Conservation (phyloP, 2,888 invertebrate genomes). For the Calameuta idolon region DNA sequence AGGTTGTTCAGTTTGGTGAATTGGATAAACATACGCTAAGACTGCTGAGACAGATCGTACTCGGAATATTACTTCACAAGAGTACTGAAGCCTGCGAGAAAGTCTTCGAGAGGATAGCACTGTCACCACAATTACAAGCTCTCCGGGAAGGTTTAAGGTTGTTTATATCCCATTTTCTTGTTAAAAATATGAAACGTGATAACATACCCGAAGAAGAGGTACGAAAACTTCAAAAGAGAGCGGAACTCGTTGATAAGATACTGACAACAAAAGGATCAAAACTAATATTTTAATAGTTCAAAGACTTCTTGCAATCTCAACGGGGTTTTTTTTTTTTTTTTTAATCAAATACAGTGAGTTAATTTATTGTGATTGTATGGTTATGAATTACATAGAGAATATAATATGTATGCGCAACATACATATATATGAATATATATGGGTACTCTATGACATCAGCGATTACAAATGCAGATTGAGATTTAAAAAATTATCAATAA, state of each 20-base stretch:
- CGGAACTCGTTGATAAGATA: slow-evolving; percentile 76
- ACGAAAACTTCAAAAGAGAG: slow-evolving; percentile 70
- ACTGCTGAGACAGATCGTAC: slow-evolving; percentile 82
- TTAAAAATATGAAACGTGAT: slow-evolving; percentile 72
- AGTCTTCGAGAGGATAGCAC: slow-evolving; percentile 81
- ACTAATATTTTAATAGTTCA: slow-evolving; percentile 47
- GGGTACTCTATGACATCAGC: background rate
- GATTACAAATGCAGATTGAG: background rate
- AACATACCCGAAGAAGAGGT: slow-evolving; percentile 66
- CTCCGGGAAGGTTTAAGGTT: slow-evolving; percentile 86
- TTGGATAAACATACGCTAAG: slow-evolving; percentile 83
- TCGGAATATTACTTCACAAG: slow-evolving; percentile 78
- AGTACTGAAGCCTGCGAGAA: slow-evolving; percentile 72
- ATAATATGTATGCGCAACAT: background rate
- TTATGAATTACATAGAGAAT: background rate
- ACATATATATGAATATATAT: slow-evolving; percentile 1
- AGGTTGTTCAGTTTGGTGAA: slow-evolving; percentile 90
- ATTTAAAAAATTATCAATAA: background rate
- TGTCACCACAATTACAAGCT: slow-evolving; percentile 79
- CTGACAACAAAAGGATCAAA: slow-evolving; percentile 69
- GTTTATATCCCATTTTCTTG: slow-evolving; percentile 88
- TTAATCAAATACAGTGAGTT: background rate
- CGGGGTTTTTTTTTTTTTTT: background rate
- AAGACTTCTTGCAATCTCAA: background rate
- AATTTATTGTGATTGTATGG: background rate